Percentiles rank a stretch among this genome's conserved stretches.
Conservation (phyloP, 2,797 vertebrate species). For the Austrolebias charrua region DNA sequence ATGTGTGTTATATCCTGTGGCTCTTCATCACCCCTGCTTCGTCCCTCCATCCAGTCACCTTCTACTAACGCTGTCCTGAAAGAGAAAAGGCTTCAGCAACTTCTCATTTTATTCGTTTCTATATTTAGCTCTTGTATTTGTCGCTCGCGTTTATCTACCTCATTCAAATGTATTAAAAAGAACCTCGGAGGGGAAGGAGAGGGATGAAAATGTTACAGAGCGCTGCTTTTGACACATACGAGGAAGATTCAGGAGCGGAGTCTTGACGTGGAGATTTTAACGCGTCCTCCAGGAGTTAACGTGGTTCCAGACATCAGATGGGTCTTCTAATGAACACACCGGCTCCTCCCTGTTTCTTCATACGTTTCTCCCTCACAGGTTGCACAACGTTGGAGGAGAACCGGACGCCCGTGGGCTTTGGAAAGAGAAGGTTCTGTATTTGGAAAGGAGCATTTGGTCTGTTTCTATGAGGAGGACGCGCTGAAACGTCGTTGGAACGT, state of each 20-base stretch:
- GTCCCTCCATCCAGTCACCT: conserved; percentile 26
- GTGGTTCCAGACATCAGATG: conserved; percentile 58
- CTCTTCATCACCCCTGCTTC: conserved; percentile 39
- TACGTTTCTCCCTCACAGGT: conserved; percentile 31
- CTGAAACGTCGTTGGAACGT: neutral
- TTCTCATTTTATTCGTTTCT: conserved; percentile 52
- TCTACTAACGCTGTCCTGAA: conserved; percentile 45
- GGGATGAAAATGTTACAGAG: conserved; percentile 15
- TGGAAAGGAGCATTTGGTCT: no score
- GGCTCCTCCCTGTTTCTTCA: conserved; percentile 33
- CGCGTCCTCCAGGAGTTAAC: conserved; percentile 39
- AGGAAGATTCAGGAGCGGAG: neutral
- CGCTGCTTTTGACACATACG: conserved; percentile 13
- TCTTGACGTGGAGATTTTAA: conserved; percentile 23
- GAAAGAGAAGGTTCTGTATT: neutral
- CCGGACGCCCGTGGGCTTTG: neutral
- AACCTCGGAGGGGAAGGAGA: conserved; percentile 28
- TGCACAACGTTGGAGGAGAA: conserved; percentile 20
- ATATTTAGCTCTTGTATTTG: conserved; percentile 62
- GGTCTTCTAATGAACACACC: conserved; percentile 43
- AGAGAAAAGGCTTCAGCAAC: conserved; percentile 36
- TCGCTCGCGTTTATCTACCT: conserved; percentile 37
- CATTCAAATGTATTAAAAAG: conserved; percentile 35
- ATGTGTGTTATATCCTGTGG: conserved; percentile 39
- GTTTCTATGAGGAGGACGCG: no score